A percentile compares a stretch with the other conserved stretches of the same genome.
Evolutionary conservation across 2,113 vertebrate genomes (phyloP).

Genomic region (Rutilus rutilus): DNA sequence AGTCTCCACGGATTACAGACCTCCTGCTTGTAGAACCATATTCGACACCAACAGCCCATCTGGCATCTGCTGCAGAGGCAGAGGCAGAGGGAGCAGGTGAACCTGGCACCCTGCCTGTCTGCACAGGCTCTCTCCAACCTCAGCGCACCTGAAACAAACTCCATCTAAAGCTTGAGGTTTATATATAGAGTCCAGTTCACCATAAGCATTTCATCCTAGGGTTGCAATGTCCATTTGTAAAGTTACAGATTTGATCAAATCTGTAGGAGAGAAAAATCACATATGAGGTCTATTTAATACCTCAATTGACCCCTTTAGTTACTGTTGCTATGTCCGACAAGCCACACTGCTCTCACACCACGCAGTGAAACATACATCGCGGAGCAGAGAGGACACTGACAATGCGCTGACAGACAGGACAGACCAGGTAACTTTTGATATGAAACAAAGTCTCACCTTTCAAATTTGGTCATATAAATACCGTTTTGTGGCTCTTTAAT

Average conservation of each 20-base stretch:
- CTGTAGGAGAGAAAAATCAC: background rate
- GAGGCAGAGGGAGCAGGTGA: slow-evolving; percentile 31
- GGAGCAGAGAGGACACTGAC: too few relatives aligned
- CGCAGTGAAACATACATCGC: too few relatives aligned
- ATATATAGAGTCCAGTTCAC: slow-evolving; percentile 41
- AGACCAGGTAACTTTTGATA: too few relatives aligned
- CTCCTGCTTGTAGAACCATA: slow-evolving; percentile 49
- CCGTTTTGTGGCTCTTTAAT: too few relatives aligned
- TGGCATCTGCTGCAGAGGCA: slow-evolving; percentile 38
- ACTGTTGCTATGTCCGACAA: too few relatives aligned
- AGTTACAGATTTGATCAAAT: background rate
- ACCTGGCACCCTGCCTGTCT: slow-evolving; percentile 33
- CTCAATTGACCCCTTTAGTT: background rate
- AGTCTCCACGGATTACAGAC: slow-evolving; percentile 33
- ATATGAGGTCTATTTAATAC: background rate
- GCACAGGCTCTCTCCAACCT: slow-evolving; percentile 15
- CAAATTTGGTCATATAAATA: too few relatives aligned
- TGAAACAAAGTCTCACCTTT: too few relatives aligned
- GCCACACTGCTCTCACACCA: too few relatives aligned
- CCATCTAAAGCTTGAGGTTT: slow-evolving; percentile 16
- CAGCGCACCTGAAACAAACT: slow-evolving; percentile 44
- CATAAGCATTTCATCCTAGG: background rate
- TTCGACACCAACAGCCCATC: slow-evolving; percentile 30
- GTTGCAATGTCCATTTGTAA: background rate
- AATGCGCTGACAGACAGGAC: too few relatives aligned